Base-by-base conservation (phyloP, 1,140 invertebrate species). In the Drosophila seguyi region DNA sequence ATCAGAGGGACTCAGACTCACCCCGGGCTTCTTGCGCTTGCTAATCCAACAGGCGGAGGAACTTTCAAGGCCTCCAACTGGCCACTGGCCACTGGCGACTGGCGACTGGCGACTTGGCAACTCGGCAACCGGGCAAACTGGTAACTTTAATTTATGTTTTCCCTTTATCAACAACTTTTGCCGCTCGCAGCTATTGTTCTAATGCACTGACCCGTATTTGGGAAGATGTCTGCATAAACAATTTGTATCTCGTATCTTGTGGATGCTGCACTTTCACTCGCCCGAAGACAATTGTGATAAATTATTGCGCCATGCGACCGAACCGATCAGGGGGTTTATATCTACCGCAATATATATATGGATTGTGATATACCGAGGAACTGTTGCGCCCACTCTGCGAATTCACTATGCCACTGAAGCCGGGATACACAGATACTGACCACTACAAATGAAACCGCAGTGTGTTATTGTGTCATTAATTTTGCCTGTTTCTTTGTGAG, bases 251-350 rank as follows among this genome's bases (percentile, higher is more conserved):
- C 13, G 63, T 75, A 44, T 76, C 59, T 65, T 57, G 31, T 42
- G 72, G 74, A 81, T 75, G 71, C 50, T 69, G 73, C 84, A 83
- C 79, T 79, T 76, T 76, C 66, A 59, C 63, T 52, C 25, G 36
- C 13, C 62, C 48, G 57, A 62, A 69, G 80, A 75, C 84, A 87
- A 87, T 87, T 87, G 84, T 90, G 85, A 87, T 87, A 90, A 88
- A 87, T 87, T 77, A 81, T 84, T 31, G 53, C 52, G 73, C 56
- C 83, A 87, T 69, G 75, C 79, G 82, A 75, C 62, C 50, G 62
- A 38, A 57, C 39, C 13, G 68, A 45, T 56, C 42, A n/a, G 18
- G 4, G 41, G 20, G 13, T 6, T 36, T 31, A 47, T 39, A 31
- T 31, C 14, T 34, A 22, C 38, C 38, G 45, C 34, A 13, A 36